A percentile compares a stretch with the other conserved stretches of the same genome.
phyloP scores from a whole-genome alignment of 1,140 invertebrate species.

The Trichomalopsis sarcophagae region DNA sequence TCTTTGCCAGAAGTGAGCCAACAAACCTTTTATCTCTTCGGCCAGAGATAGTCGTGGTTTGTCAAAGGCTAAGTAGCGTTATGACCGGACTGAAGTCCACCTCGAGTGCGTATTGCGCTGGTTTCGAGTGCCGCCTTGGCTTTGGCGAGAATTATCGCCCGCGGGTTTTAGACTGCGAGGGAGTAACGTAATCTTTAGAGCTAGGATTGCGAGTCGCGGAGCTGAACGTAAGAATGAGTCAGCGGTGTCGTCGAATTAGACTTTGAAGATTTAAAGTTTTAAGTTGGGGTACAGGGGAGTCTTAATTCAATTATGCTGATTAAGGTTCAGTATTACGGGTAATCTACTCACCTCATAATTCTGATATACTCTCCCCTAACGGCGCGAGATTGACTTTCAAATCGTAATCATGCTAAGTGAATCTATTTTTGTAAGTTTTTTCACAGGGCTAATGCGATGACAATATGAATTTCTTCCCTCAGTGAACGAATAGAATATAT shows the following conservation, averaged over 20 bases:
- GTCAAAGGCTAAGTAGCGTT: neutral
- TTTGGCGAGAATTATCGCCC: neutral
- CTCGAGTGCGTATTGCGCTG: neutral
- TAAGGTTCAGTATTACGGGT: neutral
- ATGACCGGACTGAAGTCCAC: neutral
- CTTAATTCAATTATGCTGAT: neutral
- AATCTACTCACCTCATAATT: neutral
- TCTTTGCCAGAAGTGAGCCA: conserved; percentile 1
- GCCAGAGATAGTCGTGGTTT: neutral
- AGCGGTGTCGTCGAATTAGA: neutral
- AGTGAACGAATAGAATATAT: too few species aligned
- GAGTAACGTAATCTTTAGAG: neutral
- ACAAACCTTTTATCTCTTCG: conserved; percentile 19
- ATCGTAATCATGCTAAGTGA: neutral
- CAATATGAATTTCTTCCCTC: too few species aligned
- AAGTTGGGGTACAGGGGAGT: neutral
- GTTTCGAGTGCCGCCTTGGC: neutral
- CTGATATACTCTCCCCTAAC: neutral
- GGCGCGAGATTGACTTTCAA: neutral
- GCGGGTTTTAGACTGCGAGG: neutral
- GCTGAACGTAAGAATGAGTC: neutral
- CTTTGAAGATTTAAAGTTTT: neutral
- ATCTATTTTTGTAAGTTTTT: neutral
- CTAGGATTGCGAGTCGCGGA: neutral
- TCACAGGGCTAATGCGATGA: too few species aligned